Percentiles rank a stretch among this genome's conserved stretches.
phyloP scores from a whole-genome alignment of 30 jellyfish, hydroid and myxozoan species.

The Clytia hemisphaerica region DNA sequence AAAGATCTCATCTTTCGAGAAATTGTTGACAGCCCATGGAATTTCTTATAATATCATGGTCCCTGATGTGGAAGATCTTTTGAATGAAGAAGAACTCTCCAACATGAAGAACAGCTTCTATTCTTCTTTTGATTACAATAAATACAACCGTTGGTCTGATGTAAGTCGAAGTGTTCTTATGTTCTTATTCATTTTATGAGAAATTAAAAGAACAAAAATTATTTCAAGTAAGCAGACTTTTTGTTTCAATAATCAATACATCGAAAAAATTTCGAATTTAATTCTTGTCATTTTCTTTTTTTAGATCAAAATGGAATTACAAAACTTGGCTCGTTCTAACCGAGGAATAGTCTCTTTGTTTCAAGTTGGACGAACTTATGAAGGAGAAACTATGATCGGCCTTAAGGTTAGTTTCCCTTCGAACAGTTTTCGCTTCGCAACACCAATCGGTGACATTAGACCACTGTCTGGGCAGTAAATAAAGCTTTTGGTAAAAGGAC shows the following conservation, averaged over 20 bases:
- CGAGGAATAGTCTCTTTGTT: constrained; percentile 40
- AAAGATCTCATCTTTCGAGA: constrained; percentile 25
- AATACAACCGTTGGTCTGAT: constrained; percentile 39
- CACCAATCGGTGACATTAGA: not conserved
- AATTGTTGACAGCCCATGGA: constrained; percentile 42
- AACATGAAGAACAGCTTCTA: constrained; percentile 26
- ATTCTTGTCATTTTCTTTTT: not conserved
- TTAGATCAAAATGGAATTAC: constrained; percentile 49
- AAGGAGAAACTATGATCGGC: constrained; percentile 49
- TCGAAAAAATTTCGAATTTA: not conserved
- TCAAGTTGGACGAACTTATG: constrained; percentile 51
- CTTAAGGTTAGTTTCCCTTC: constrained; percentile 51
- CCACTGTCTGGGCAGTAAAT: not conserved
- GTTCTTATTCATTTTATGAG: no score
- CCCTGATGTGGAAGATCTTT: constrained; percentile 62
- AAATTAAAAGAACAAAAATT: no score
- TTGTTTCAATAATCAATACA: not conserved
- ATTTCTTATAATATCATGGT: constrained; percentile 36
- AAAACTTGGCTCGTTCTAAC: constrained; percentile 29
- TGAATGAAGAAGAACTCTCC: constrained; percentile 50
- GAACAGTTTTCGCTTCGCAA: not conserved
- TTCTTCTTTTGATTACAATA: constrained; percentile 53
- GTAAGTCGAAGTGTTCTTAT: no score
- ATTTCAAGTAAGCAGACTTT: no score
- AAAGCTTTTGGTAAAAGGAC: no score